These are phyloP conservation scores for Pristionchus fissidentatus DNA, from an alignment of 2,888 invertebrate species.

Conservation along the genomic window DNA sequence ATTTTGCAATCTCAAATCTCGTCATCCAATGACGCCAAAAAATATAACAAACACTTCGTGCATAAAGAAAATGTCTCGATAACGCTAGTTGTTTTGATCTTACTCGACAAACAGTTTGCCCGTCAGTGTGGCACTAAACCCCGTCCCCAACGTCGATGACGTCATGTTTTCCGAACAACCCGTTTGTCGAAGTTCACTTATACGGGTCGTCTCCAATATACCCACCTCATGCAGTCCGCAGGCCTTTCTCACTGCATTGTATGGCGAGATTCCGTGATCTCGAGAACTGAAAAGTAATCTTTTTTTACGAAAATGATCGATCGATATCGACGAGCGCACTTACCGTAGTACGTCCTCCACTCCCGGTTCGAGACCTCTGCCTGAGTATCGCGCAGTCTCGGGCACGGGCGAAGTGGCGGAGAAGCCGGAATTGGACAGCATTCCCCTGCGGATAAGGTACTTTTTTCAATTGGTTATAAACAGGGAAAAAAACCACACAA, in stretches of 20 bases:
- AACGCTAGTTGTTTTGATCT: no score
- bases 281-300: constrained; percentile 47
- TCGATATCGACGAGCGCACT: background rate
- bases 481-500: background rate
- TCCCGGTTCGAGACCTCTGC: constrained; percentile 28
- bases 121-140: no score
- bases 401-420: constrained; percentile 28
- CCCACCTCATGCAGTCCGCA: constrained; percentile 54
- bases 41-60: no score
- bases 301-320: no score
- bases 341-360: constrained; percentile 47
- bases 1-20: constrained; percentile 32
- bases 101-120: no score
- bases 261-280: constrained; percentile 62
- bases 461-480: background rate
- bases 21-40: no score
- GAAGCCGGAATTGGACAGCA: background rate
- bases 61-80: no score
- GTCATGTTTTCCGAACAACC: no score
- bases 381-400: constrained; percentile 39
- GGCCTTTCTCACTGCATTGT: constrained; percentile 56
- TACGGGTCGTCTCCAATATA: constrained; percentile 46
- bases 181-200: constrained; percentile 16
- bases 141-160: no score
- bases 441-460: no score